These are phyloP conservation scores for Colletes latitarsis DNA, from an alignment of 1,140 invertebrate genomes.

Conservation along the genomic window DNA sequence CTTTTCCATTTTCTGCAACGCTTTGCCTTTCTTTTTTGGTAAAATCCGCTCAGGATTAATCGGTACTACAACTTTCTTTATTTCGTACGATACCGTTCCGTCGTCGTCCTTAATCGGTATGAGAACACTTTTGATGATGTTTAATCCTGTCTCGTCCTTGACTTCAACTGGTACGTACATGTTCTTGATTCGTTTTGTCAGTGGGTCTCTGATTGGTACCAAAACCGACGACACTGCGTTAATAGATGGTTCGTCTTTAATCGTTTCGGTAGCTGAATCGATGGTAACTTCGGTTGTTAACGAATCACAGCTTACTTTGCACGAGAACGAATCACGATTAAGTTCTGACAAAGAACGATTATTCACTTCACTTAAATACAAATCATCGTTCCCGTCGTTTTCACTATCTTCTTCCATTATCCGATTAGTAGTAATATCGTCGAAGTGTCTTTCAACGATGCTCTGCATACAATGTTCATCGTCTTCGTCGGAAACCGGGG, in stretches of 20 bases:
- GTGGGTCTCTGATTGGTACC: not conserved
- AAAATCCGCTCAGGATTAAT: not conserved
- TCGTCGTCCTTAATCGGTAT: not conserved
- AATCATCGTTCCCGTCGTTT: not conserved
- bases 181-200: not conserved
- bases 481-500: not conserved
- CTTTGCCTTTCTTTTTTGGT: not conserved
- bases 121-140: constrained; percentile 24
- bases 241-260: not conserved
- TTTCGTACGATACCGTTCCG: not conserved
- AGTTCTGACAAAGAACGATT: not conserved
- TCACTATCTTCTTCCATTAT: not conserved
- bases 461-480: not conserved
- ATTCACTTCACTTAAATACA: not conserved
- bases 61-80: not conserved
- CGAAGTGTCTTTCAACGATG: not conserved
- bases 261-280: not conserved
- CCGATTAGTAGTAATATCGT: not conserved
- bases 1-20: no score
- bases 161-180: not conserved
- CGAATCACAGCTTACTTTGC: not conserved
- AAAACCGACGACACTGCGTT: not conserved
- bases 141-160: not conserved
- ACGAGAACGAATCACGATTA: not conserved
- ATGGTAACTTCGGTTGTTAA: not conserved